phyloP scores from a whole-genome alignment of 2,113 vertebrate species.

The Macheiramphus alcinus region DNA sequence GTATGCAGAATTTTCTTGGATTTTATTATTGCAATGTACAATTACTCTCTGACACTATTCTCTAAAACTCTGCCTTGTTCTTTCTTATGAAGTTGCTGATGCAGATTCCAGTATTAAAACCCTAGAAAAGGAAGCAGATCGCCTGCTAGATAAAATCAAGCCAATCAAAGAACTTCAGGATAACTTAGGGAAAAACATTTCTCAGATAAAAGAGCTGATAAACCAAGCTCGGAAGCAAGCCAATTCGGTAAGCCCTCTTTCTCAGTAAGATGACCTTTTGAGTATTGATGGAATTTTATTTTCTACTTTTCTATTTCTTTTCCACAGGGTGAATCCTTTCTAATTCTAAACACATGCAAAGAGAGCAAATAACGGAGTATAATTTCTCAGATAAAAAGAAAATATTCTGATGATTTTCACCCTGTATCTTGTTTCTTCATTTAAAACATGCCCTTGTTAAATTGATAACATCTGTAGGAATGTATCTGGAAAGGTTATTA shows the following conservation, averaged over 20 bases:
- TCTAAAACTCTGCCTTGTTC: background rate
- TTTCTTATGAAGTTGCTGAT: slow-evolving; percentile 83
- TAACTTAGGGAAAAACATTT: slow-evolving; percentile 94
- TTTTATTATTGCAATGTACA: background rate
- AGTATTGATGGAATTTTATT: background rate
- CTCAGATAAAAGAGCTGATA: slow-evolving; percentile 97
- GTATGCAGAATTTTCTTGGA: background rate
- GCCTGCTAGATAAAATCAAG: slow-evolving; percentile 90
- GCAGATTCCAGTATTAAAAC: slow-evolving; percentile 89
- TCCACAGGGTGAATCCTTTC: background rate
- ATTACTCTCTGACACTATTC: background rate
- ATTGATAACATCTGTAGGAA: background rate
- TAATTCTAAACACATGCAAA: background rate
- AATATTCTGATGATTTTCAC: background rate
- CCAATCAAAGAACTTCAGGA: slow-evolving; percentile 95
- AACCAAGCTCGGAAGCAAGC: slow-evolving; percentile 98
- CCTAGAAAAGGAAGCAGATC: slow-evolving; percentile 90
- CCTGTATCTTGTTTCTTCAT: background rate
- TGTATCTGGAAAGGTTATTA: background rate
- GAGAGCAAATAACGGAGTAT: background rate
- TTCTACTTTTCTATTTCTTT: background rate
- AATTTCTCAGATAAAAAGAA: background rate
- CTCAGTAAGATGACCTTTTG: background rate
- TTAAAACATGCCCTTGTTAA: background rate
- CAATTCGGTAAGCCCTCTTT: slow-evolving; percentile 85